Percentiles rank a stretch among this genome's conserved stretches.
Conservation (phyloP, 2,888 invertebrate genomes). For the Dermolepida albohirtum region DNA sequence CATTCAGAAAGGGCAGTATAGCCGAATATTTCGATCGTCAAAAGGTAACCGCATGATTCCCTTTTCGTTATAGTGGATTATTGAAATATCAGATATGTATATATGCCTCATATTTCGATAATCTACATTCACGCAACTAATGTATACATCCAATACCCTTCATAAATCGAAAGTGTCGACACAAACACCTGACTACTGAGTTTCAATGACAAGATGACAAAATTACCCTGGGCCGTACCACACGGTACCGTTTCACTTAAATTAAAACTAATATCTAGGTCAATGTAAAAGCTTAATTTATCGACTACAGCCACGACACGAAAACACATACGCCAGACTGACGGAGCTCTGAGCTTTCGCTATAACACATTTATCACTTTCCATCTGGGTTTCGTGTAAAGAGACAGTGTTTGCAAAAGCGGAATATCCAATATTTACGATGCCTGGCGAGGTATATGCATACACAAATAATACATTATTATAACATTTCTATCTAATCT, state of each 20-base stretch:
- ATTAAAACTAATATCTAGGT: conserved; percentile 23
- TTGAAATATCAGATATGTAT: no score
- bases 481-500: conserved; percentile 1
- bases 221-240: conserved; percentile 6
- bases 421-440: conserved; percentile 21
- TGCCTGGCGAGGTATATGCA: conserved; percentile 23
- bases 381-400: conserved; percentile 28
- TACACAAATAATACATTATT: neutral
- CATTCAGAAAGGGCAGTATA: conserved; percentile 50
- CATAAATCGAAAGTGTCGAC: conserved; percentile 18
- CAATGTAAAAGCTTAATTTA: conserved; percentile 34
- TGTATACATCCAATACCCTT: no score
- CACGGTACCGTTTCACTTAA: neutral
- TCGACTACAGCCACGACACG: neutral
- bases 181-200: neutral
- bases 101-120: no score
- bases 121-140: no score
- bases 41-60: conserved; percentile 47
- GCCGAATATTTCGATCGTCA: conserved; percentile 47
- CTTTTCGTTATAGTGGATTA: no score
- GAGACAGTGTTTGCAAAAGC: conserved; percentile 10
- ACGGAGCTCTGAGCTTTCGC: no score
- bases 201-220: no score
- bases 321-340: neutral
- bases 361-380: neutral